Percentiles rank a stretch among this genome's conserved stretches.
These are phyloP conservation scores for Doryteuthis pealeii DNA, from an alignment of 1,140 invertebrate species.

Conservation along the genomic window DNA sequence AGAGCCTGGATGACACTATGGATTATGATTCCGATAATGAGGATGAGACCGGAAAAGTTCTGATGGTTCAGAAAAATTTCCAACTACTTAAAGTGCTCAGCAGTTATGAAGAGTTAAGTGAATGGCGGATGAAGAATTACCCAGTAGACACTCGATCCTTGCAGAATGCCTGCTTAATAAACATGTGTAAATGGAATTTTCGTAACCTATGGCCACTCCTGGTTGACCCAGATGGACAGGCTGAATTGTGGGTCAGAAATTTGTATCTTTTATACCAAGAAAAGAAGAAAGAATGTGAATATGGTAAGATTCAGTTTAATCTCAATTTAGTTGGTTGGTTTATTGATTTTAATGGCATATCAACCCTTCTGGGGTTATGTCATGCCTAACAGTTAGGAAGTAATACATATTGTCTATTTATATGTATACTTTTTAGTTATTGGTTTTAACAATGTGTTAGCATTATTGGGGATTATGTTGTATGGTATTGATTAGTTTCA, in stretches of 20 bases:
- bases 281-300: too few species aligned
- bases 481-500: too few species aligned
- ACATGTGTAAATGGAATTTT: conserved; percentile 49
- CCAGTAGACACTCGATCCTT: conserved; percentile 54
- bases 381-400: too few species aligned
- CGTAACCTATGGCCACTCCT: conserved; percentile 57
- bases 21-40: conserved; percentile 28
- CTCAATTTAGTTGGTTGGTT: too few species aligned
- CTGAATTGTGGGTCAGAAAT: conserved; percentile 52
- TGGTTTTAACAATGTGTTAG: too few species aligned
- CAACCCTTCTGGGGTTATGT: too few species aligned
- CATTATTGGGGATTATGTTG: too few species aligned
- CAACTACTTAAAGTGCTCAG: conserved; percentile 54
- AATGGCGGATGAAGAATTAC: conserved; percentile 49
- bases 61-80: conserved; percentile 42
- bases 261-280: conserved; percentile 30
- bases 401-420: too few species aligned
- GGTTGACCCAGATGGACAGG: conserved; percentile 57
- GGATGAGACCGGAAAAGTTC: conserved; percentile 43
- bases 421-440: too few species aligned
- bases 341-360: too few species aligned
- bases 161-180: conserved; percentile 56
- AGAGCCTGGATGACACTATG: neutral
- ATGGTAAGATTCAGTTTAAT: too few species aligned
- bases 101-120: conserved; percentile 54